Evolutionary conservation across 2,113 vertebrate genomes (phyloP).

Genomic region (Struthio camelus): DNA sequence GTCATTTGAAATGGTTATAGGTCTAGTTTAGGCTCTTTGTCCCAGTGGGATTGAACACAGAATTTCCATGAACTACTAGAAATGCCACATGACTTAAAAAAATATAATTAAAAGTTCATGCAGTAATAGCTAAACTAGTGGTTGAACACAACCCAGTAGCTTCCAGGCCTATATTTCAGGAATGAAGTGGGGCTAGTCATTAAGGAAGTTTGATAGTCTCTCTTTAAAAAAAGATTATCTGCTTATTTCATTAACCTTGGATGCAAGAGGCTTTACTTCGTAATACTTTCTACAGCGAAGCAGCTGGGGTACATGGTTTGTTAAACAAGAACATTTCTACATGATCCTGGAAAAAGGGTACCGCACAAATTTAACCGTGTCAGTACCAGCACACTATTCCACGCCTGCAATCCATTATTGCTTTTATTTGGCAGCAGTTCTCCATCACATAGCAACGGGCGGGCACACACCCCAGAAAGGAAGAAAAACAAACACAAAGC

Average conservation of each 20-base stretch:
- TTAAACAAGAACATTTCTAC: constrained; percentile 29
- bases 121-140: neutral
- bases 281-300: constrained; percentile 14
- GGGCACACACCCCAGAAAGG: neutral
- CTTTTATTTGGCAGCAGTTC: neutral
- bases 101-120: neutral
- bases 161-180: neutral
- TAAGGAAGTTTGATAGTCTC: constrained; percentile 34
- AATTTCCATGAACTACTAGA: neutral
- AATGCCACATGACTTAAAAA: neutral
- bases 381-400: neutral
- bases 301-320: neutral
- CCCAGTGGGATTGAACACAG: neutral
- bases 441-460: neutral
- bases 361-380: constrained; percentile 17
- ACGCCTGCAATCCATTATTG: neutral
- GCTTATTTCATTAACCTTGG: constrained; percentile 32
- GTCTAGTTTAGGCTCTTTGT: neutral
- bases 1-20: neutral
- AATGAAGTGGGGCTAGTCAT: constrained; percentile 7
- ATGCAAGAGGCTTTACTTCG: constrained; percentile 27
- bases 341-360: neutral
- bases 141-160: neutral
- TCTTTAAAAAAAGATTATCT: constrained; percentile 27
- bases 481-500: neutral